A percentile compares a stretch with the other conserved stretches of the same genome.
These are phyloP conservation scores for Sinocyclocheilus anophthalmus DNA, from an alignment of 2,113 vertebrate genomes.

Conservation along the genomic window DNA sequence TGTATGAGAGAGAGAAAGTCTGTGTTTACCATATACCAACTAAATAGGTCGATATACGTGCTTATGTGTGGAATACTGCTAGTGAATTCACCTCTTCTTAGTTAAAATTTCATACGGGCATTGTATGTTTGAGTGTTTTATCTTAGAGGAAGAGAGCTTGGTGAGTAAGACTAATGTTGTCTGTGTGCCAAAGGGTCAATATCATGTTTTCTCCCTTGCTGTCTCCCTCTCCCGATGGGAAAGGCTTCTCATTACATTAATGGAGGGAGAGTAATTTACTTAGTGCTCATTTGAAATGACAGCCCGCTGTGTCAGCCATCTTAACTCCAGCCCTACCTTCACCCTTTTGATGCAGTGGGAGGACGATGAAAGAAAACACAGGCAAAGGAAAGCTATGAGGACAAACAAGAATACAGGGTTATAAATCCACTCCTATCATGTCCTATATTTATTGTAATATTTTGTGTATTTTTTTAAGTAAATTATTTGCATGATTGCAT, in stretches of 20 bases:
- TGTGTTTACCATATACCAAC: slow-evolving; percentile 37
- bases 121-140: slow-evolving; percentile 39
- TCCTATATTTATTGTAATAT: slow-evolving; percentile 37
- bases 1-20: slow-evolving; percentile 30
- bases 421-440: slow-evolving; percentile 48
- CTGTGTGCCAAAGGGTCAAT: slow-evolving; percentile 58
- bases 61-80: slow-evolving; percentile 45
- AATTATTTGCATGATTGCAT: slow-evolving; percentile 52
- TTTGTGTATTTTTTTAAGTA: slow-evolving; percentile 29
- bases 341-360: slow-evolving; percentile 53
- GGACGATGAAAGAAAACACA: slow-evolving; percentile 44
- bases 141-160: slow-evolving; percentile 32
- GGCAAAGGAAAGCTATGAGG: slow-evolving; percentile 54
- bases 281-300: slow-evolving; percentile 71
- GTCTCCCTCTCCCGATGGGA: slow-evolving; percentile 47
- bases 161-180: slow-evolving; percentile 49
- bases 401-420: slow-evolving; percentile 56
- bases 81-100: slow-evolving; percentile 45
- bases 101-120: slow-evolving; percentile 30
- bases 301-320: slow-evolving; percentile 75
- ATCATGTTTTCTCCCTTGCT: slow-evolving; percentile 22
- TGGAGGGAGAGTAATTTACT: slow-evolving; percentile 78
- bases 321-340: slow-evolving; percentile 58
- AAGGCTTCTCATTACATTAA: slow-evolving; percentile 74
- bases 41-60: slow-evolving; percentile 29